phyloP scores from a whole-genome alignment of 2,113 vertebrate genomes.

The Mus spicilegus region DNA sequence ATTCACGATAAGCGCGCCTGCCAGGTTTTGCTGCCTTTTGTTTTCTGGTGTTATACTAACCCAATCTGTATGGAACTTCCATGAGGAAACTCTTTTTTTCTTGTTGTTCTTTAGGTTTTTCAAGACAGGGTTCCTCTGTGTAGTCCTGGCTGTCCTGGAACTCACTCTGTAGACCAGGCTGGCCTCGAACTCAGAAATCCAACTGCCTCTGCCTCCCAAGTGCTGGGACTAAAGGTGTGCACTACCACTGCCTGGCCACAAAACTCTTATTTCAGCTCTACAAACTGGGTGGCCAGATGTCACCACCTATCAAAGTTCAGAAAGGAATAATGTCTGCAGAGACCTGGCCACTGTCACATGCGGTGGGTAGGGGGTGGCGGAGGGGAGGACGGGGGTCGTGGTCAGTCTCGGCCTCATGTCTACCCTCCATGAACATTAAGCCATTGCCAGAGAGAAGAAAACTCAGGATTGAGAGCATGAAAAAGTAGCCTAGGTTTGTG shows the following conservation, averaged over 20 bases:
- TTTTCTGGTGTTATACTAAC: background rate
- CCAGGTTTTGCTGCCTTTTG: background rate
- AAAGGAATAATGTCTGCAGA: background rate
- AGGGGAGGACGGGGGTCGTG: too few species aligned
- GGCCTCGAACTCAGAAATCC: too few species aligned
- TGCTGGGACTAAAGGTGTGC: too few species aligned
- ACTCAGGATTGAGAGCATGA: background rate
- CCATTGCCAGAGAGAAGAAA: background rate
- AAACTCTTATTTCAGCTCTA: background rate
- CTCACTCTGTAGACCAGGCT: too few species aligned
- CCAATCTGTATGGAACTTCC: background rate
- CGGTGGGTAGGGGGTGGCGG: too few species aligned
- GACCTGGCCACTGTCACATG: background rate
- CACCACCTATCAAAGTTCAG: fast-evolving
- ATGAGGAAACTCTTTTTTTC: background rate
- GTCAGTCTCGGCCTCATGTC: fast-evolving
- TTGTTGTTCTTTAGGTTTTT: too few species aligned
- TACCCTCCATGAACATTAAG: background rate
- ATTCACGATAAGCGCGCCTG: fast-evolving
- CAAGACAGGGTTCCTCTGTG: too few species aligned
- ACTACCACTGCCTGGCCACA: too few species aligned
- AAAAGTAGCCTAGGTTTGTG: background rate
- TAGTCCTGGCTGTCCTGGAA: too few species aligned
- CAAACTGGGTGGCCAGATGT: fast-evolving
- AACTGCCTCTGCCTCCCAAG: too few species aligned